A percentile compares a stretch with the other conserved stretches of the same genome.
phyloP scores from a whole-genome alignment of 1,140 invertebrate genomes.

The Scylla paramamosain region DNA sequence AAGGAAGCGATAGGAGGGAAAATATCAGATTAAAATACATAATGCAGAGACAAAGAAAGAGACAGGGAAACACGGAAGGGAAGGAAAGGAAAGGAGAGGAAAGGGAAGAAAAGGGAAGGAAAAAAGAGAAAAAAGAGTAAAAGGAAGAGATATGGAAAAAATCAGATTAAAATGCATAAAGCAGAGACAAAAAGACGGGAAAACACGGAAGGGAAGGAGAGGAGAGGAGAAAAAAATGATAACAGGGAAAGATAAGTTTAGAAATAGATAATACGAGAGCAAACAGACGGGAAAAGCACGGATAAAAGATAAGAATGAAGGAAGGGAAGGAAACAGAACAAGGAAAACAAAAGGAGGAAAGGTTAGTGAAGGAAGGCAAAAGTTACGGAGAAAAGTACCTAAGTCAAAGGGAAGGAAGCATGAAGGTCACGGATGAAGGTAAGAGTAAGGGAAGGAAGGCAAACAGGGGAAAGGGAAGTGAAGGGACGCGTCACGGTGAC shows the following conservation, averaged over 20 bases:
- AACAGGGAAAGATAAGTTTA: too few species aligned
- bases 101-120: neutral
- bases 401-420: too few species aligned
- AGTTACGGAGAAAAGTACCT: too few species aligned
- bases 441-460: too few species aligned
- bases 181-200: neutral
- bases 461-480: neutral
- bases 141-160: neutral
- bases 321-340: too few species aligned
- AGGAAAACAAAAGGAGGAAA: too few species aligned
- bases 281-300: too few species aligned
- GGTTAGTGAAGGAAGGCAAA: too few species aligned
- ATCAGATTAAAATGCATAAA: neutral
- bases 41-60: neutral
- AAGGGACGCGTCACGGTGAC: neutral
- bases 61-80: neutral
- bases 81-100: neutral
- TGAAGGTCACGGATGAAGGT: too few species aligned
- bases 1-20: neutral
- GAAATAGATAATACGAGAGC: too few species aligned
- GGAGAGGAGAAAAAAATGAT: neutral
- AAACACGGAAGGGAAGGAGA: neutral
- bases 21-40: neutral
- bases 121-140: neutral
- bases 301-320: too few species aligned